These are phyloP conservation scores for Oenanthe melanoleuca DNA, from an alignment of 2,113 vertebrate genomes.

Conservation along the genomic window DNA sequence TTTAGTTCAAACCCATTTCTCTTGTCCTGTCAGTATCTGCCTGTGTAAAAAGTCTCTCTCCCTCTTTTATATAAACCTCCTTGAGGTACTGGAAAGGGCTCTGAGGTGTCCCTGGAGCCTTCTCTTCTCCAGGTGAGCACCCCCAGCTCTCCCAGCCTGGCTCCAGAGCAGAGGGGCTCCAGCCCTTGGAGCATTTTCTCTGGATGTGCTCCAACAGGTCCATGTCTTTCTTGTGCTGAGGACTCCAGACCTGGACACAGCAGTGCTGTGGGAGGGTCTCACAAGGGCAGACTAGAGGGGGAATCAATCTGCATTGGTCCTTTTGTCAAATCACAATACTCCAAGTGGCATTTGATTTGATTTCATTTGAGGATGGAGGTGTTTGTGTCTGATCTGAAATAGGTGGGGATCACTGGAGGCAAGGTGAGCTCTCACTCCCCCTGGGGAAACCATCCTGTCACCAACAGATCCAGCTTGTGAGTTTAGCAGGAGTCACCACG, in stretches of 20 bases:
- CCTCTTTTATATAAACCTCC: background rate
- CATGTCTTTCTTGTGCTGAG: background rate
- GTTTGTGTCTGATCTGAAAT: background rate
- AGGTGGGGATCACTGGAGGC: background rate
- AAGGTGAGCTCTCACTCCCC: background rate
- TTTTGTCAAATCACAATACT: background rate
- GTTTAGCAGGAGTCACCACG: background rate
- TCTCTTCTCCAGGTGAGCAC: background rate
- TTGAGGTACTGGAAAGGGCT: background rate
- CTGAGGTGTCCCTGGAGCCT: background rate
- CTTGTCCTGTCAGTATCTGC: background rate
- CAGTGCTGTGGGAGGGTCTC: background rate
- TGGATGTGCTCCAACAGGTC: background rate
- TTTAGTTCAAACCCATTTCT: background rate
- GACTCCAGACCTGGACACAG: background rate
- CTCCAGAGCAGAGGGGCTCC: background rate
- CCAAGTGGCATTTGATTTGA: background rate
- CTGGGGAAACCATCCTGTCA: background rate
- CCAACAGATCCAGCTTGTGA: background rate
- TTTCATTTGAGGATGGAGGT: background rate
- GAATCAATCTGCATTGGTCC: background rate
- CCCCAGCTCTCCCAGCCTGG: background rate
- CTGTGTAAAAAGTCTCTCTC: background rate
- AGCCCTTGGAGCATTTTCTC: accelerated
- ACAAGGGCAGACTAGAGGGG: background rate